These are phyloP conservation scores for Sclerodermus sp. DNA, from an alignment of 2,888 invertebrate species.

Conservation along the genomic window DNA sequence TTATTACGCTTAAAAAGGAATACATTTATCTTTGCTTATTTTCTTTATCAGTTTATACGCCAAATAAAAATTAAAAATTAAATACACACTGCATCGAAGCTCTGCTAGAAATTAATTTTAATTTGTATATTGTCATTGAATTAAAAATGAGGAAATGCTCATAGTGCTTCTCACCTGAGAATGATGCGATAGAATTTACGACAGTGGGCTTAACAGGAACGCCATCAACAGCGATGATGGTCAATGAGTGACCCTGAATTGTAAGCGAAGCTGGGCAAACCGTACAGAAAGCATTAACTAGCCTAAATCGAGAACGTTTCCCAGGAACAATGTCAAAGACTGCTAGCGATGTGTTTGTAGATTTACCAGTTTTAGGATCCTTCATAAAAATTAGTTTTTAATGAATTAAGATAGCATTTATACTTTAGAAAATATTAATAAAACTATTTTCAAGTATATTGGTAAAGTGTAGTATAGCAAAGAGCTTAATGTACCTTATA, in stretches of 20 bases:
- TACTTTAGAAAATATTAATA: not conserved
- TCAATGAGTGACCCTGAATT: slow-evolving; percentile 61
- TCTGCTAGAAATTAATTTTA: too few species aligned
- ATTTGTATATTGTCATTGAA: not conserved
- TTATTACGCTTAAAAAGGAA: too few species aligned
- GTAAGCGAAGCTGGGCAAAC: slow-evolving; percentile 60
- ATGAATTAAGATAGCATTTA: not conserved
- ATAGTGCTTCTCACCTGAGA: slow-evolving; percentile 62
- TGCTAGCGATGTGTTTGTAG: slow-evolving; percentile 37
- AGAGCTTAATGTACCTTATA: slow-evolving; percentile 13
- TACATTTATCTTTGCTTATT: too few species aligned
- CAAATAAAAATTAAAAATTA: not conserved
- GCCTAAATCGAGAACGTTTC: slow-evolving; percentile 61
- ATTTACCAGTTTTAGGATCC: slow-evolving; percentile 29
- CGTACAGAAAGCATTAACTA: slow-evolving; percentile 62
- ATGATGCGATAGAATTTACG: slow-evolving; percentile 56
- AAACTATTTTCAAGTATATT: not conserved
- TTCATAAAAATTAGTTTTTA: slow-evolving; percentile 11
- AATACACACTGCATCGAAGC: too few species aligned
- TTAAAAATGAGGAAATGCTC: slow-evolving; percentile 10
- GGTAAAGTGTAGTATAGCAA: not conserved
- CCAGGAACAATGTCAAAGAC: slow-evolving; percentile 53
- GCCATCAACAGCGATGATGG: slow-evolving; percentile 62
- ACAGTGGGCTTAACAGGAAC: slow-evolving; percentile 59
- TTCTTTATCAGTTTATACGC: slow-evolving; percentile 35